Conservation (phyloP, 2,797 vertebrate genomes). For the Crenichthys baileyi region DNA sequence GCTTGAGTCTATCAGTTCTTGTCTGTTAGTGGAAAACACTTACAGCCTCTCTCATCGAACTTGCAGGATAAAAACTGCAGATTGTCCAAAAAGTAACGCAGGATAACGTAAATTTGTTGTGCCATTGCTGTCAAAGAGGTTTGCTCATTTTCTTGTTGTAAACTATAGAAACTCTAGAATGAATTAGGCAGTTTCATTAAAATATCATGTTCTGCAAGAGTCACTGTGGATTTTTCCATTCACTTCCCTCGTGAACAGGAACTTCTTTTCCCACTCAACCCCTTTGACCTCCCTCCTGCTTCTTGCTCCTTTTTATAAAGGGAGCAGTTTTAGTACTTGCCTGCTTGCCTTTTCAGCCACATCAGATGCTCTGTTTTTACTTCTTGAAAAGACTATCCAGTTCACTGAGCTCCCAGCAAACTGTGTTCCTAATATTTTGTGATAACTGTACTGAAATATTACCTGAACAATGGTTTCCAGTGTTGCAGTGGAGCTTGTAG, state of each 20-base stretch:
- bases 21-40: conserved; percentile 22
- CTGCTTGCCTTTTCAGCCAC: background rate
- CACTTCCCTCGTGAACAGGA: background rate
- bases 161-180: too few relatives aligned
- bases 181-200: background rate
- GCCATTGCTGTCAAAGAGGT: background rate
- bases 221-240: background rate
- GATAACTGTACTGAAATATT: too few relatives aligned
- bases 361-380: background rate
- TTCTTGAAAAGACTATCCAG: background rate
- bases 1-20: conserved; percentile 28
- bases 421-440: too few relatives aligned
- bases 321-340: background rate
- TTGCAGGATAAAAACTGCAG: background rate
- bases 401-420: background rate
- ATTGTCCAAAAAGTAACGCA: background rate
- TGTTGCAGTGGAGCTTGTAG: background rate
- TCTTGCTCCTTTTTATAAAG: background rate
- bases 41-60: background rate
- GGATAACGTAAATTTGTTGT: background rate
- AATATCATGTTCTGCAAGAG: background rate
- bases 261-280: background rate
- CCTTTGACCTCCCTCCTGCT: background rate
- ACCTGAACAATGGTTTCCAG: background rate
- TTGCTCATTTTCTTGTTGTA: too few relatives aligned